Base-by-base conservation (phyloP, 2,113 vertebrate genomes). In the Anoura caudifer region DNA sequence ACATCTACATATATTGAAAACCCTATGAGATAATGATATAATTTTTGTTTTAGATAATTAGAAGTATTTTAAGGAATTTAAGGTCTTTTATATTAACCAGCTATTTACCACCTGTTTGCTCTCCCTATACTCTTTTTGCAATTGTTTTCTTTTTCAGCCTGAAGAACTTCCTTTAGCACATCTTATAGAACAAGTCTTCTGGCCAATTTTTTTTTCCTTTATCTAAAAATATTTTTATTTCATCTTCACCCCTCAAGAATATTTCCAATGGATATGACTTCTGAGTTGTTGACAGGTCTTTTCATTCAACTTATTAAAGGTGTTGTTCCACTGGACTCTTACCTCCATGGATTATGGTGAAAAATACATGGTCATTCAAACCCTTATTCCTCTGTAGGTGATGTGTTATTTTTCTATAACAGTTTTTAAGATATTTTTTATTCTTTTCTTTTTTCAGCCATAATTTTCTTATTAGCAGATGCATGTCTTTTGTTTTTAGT, bases 181-280 rank as follows among this genome's bases (percentile, higher is more conserved):
- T 54, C 28, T 81, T 47, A 75, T 3, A 38, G 10, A 91, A 31
- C 8, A 80, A 43, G 36, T 52, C 31, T 93, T 19, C 38, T 88
- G 31, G 56, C 31, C 3, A 38, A 47, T 47, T 72, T 87, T 86
- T 38, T 81, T 90, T 67, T 33, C 16, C 31, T 85, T 92, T 70
- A 86, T 50, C 38, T 73, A 70, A 67, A 84, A 95, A 94, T 73
- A 28, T 26, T 65, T 90, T 87, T 76, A 75, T 56, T 95, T 88
- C n/a, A 84, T 31, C 16, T 38, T 79, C 33, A 52, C 1, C 50
- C 31, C 4, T 75, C 1, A 81, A 81, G 54, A 70, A 31, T 89
- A 59, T 77, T 86, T 95, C 87, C 36, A 86, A 22, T 89, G 38
- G 59, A 54, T 56, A 86, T 4, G 52, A 89, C 87, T 69, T 91